Conservation (phyloP, 1,140 invertebrate genomes). For the Aphis gossypii region DNA sequence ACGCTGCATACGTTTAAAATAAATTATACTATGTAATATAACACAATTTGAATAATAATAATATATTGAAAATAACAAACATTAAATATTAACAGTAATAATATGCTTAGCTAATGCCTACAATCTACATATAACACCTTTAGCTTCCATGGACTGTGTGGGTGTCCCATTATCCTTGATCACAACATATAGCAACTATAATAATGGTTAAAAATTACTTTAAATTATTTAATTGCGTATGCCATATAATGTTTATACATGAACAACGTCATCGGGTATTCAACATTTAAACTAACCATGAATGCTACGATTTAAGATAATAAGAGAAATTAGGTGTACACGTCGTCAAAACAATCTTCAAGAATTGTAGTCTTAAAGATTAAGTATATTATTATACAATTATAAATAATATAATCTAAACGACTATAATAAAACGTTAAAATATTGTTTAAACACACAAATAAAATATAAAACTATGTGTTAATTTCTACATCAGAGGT, state of each 20-base stretch:
- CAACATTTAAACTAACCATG: neutral
- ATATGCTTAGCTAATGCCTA: neutral
- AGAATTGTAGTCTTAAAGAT: conserved; percentile 3
- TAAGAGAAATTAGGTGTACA: neutral
- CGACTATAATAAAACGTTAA: neutral
- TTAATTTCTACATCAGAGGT: neutral
- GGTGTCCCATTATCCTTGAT: conserved; percentile 8
- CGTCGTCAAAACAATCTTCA: neutral
- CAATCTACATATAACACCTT: neutral
- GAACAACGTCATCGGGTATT: neutral
- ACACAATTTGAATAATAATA: neutral
- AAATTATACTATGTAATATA: neutral
- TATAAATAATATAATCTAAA: neutral
- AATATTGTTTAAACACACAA: neutral
- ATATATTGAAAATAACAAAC: neutral
- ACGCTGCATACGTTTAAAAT: neutral
- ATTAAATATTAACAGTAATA: neutral
- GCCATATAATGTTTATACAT: neutral
- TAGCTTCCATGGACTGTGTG: no score
- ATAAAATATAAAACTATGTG: neutral
- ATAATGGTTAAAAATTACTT: neutral
- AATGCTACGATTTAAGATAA: neutral
- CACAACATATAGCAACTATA: neutral
- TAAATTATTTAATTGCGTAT: neutral
- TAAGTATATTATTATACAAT: neutral